phyloP scores from a whole-genome alignment of 2,888 invertebrate genomes.

The Cryptophagus acutangulus region DNA sequence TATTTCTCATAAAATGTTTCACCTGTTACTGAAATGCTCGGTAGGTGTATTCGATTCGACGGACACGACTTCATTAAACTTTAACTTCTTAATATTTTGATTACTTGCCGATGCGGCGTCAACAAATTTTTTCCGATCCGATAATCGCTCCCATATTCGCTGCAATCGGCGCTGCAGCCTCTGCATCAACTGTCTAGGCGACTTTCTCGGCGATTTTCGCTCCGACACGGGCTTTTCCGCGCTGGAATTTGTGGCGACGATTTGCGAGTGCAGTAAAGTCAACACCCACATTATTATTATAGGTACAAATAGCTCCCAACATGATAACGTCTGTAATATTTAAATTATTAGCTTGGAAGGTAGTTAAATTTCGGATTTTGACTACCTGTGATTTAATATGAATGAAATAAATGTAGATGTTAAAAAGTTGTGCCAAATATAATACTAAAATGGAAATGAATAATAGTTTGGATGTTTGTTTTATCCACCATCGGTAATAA shows the following conservation, averaged over 20 bases:
- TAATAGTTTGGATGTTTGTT: conserved; percentile 76
- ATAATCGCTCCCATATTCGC: too few species aligned
- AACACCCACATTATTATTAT: conserved; percentile 67
- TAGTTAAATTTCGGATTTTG: conserved; percentile 13
- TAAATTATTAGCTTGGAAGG: too few species aligned
- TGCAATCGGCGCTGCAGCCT: too few species aligned
- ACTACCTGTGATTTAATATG: conserved; percentile 12
- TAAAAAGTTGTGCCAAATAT: conserved; percentile 69
- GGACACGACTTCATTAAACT: too few species aligned
- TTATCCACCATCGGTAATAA: conserved; percentile 84
- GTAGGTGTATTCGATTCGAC: too few species aligned
- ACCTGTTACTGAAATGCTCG: too few species aligned
- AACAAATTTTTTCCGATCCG: too few species aligned
- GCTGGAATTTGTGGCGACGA: conserved; percentile 62
- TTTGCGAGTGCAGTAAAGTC: conserved; percentile 75
- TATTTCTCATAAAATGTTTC: too few species aligned
- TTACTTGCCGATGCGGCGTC: too few species aligned
- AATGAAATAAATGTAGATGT: conserved; percentile 44
- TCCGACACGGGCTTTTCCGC: conserved; percentile 31
- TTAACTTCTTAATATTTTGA: too few species aligned
- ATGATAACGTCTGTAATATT: conserved; percentile 56
- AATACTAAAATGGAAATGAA: conserved; percentile 71
- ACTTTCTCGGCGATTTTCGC: too few species aligned
- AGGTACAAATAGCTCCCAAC: conserved; percentile 69
- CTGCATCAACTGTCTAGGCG: not conserved